Base-by-base conservation (phyloP, 2,797 vertebrate species). In the Coregonus sp. region DNA sequence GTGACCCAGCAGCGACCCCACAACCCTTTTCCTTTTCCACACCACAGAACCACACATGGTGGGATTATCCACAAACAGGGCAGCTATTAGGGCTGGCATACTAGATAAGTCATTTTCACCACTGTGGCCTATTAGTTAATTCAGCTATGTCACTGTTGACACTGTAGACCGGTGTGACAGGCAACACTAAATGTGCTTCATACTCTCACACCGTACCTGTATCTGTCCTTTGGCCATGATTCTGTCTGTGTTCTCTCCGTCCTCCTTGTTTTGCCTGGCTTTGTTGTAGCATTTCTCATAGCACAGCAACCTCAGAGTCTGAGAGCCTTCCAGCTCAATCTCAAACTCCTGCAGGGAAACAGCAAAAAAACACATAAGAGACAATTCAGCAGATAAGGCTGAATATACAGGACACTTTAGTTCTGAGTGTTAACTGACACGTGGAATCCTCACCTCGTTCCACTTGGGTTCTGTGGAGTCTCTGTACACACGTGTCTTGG, bases 281-380 rank as follows among this genome's bases (percentile, higher is more conserved):
- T 95, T 97, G 90, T 89, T 94, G 92, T 94, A 96, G 85, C 95
- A 95, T 84, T 98, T 98, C 72, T 98, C 96, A 0, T 98, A 98
- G 87, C 97, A 98, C 81, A 98, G 91, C 80, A 98, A 93, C 84
- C 97, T 90, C 84, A 98, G 81, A 0, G 96, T 97, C 70, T 98
- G 97, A 0, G 97, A 98, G 77, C 97, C 97, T 86, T 98, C 97
- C 85, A 98, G 93, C 85, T 98, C 97, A 0, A 98, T 98, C 90
- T 98, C 97, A 83, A 98, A 98, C 90, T 98, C 97, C 97, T 93
- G 74, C 5, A 78, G n/a, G 31, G 76, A 85, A 82, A 78, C 63
- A 75, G 15, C 78, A 2, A 15, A 16, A 31, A 29, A 72, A 47
- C 20, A 47, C 1, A 18, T 6, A 54, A 5, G 16, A 4, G 40